A percentile compares a stretch with the other conserved stretches of the same genome.
Evolutionary conservation across 53 echinoderm and acorn worm genomes (phyloP).

Genomic region (Glandiceps talaboti): DNA sequence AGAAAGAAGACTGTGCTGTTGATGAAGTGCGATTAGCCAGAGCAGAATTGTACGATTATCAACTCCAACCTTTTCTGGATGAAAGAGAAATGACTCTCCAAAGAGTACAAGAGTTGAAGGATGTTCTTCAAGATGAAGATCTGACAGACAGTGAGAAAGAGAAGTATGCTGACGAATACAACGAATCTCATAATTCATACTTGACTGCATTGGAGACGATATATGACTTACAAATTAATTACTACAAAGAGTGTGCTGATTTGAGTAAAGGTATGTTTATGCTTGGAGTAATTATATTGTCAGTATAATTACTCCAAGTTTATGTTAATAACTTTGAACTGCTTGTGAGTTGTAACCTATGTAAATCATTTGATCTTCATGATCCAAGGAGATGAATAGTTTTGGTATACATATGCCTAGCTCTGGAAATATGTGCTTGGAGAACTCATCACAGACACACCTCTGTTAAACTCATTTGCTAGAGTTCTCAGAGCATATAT

Average conservation of each 20-base stretch:
- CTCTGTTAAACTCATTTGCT: too few species aligned
- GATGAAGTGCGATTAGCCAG: slow-evolving; percentile 29
- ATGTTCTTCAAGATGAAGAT: slow-evolving; percentile 60
- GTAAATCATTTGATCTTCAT: too few species aligned
- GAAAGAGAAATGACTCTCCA: slow-evolving; percentile 73
- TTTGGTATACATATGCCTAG: too few species aligned
- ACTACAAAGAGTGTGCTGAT: slow-evolving; percentile 61
- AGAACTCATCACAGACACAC: too few species aligned
- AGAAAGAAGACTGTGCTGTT: slow-evolving; percentile 37
- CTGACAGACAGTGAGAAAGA: slow-evolving; percentile 38
- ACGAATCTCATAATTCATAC: slow-evolving; percentile 77
- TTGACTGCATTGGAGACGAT: slow-evolving; percentile 70
- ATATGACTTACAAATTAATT: slow-evolving; percentile 51
- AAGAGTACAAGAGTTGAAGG: slow-evolving; percentile 55
- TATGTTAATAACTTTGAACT: too few species aligned
- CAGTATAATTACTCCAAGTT: too few species aligned
- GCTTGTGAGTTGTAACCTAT: too few species aligned
- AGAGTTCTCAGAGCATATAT: too few species aligned
- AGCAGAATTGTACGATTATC: slow-evolving; percentile 76
- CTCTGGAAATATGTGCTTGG: too few species aligned
- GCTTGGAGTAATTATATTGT: too few species aligned
- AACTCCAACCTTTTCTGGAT: slow-evolving; percentile 85
- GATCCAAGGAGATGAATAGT: too few species aligned
- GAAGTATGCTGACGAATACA: slow-evolving; percentile 61
- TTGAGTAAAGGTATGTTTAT: slow-evolving; percentile 79